These are phyloP conservation scores for Diaphora mendica DNA, from an alignment of 2,888 invertebrate species.

Conservation along the genomic window DNA sequence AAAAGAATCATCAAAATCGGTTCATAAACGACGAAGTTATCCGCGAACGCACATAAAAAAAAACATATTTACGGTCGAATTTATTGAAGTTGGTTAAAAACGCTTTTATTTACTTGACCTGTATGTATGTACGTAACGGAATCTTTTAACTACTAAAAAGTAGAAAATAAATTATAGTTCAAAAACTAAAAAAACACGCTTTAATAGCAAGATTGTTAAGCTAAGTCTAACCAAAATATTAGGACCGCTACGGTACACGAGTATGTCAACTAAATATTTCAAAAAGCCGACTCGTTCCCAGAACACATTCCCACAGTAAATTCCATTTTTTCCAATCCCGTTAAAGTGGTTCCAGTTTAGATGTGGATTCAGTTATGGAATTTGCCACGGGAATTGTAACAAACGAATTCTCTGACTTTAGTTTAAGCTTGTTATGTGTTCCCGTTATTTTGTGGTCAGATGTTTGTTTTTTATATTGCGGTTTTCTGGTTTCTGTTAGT, in stretches of 20 bases:
- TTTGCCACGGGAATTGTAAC: conserved; percentile 24
- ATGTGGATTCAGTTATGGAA: conserved; percentile 44
- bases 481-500: not conserved
- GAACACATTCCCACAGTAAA: conserved; percentile 12
- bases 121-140: too few species aligned
- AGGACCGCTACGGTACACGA: too few species aligned
- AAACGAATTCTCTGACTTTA: conserved; percentile 35
- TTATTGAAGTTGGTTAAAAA: too few species aligned
- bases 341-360: conserved; percentile 27
- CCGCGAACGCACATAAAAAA: too few species aligned
- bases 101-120: too few species aligned
- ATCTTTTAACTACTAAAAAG: too few species aligned
- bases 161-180: too few species aligned
- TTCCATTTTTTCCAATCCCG: conserved; percentile 23
- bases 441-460: not conserved
- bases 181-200: too few species aligned
- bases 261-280: conserved; percentile 3
- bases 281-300: not conserved
- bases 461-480: not conserved
- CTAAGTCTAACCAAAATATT: not conserved
- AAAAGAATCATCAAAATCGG: too few species aligned
- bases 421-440: not conserved
- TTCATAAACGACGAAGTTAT: too few species aligned
- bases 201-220: too few species aligned
- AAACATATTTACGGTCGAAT: too few species aligned